These are phyloP conservation scores for Alouatta palliata DNA, from an alignment of 2,113 vertebrate species.

Conservation along the genomic window DNA sequence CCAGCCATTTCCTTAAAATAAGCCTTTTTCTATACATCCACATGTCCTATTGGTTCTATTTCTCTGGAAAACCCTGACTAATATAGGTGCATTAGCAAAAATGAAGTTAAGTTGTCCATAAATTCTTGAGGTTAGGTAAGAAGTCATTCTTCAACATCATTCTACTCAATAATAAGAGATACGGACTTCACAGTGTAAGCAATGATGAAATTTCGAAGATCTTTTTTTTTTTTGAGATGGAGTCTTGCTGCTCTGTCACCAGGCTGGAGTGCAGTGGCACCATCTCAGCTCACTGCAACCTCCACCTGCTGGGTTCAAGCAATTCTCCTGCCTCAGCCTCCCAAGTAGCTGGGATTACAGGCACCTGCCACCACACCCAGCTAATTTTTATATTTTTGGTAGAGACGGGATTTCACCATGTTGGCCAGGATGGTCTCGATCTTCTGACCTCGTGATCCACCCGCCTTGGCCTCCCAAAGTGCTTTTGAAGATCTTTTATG, in stretches of 20 bases:
- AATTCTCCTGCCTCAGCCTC: too few species aligned
- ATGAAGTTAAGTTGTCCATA: background rate
- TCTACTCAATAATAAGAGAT: background rate
- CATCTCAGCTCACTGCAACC: too few species aligned
- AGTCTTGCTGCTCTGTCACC: too few species aligned
- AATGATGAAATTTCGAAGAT: background rate
- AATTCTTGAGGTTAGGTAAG: background rate
- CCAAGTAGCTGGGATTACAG: too few species aligned
- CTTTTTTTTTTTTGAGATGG: background rate
- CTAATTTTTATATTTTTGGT: too few species aligned
- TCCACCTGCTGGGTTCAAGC: too few species aligned
- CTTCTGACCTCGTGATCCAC: too few species aligned
- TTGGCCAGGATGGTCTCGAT: too few species aligned
- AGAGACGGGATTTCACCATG: too few species aligned
- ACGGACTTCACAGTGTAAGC: background rate
- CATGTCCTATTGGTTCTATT: background rate
- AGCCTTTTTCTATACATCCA: background rate
- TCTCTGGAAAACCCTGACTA: background rate
- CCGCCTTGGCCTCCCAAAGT: too few species aligned
- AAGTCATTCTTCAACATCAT: background rate
- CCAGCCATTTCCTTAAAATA: background rate
- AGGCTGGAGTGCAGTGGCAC: too few species aligned
- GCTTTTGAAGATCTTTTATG: background rate
- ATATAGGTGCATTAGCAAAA: background rate
- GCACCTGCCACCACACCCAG: too few species aligned